Evolutionary conservation across 37 sponge, comb jelly and placozoan species (phyloP).

Genomic region (Cladorhizidae sp.): DNA sequence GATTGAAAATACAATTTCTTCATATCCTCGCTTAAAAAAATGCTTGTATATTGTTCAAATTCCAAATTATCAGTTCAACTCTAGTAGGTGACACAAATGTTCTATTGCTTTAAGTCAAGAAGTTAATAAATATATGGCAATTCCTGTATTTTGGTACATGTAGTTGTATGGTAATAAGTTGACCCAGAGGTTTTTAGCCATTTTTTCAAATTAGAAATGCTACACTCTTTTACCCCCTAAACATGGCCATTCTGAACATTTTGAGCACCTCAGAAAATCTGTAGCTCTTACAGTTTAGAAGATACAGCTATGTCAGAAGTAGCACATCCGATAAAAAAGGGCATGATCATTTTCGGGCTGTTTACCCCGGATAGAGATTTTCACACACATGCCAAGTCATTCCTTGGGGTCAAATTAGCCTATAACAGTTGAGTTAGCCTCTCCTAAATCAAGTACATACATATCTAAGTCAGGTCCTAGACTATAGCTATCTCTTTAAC

Average conservation of each 20-base stretch:
- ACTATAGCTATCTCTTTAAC: too few species aligned
- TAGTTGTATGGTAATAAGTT: not conserved
- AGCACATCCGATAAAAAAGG: not conserved
- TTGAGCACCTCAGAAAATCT: too few species aligned
- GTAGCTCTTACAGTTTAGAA: constrained; percentile 8
- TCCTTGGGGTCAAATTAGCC: not conserved
- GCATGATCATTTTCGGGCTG: not conserved
- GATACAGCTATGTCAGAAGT: not conserved
- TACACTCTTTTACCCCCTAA: not conserved
- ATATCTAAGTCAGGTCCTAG: not conserved
- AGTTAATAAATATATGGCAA: not conserved
- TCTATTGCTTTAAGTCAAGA: too few species aligned
- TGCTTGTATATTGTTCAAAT: not conserved
- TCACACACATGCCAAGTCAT: not conserved
- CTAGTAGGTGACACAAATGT: too few species aligned
- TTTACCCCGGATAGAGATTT: not conserved
- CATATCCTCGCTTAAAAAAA: not conserved
- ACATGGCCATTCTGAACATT: too few species aligned
- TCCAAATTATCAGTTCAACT: too few species aligned
- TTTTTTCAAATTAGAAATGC: not conserved
- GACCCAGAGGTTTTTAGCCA: too few species aligned
- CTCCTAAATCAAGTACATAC: constrained; percentile 1
- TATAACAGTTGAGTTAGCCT: too few species aligned
- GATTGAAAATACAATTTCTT: too few species aligned
- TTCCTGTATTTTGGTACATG: too few species aligned